A percentile compares a stretch with the other conserved stretches of the same genome.
Evolutionary conservation across 2,113 vertebrate species (phyloP).

Genomic region (Nycticorax nycticorax): DNA sequence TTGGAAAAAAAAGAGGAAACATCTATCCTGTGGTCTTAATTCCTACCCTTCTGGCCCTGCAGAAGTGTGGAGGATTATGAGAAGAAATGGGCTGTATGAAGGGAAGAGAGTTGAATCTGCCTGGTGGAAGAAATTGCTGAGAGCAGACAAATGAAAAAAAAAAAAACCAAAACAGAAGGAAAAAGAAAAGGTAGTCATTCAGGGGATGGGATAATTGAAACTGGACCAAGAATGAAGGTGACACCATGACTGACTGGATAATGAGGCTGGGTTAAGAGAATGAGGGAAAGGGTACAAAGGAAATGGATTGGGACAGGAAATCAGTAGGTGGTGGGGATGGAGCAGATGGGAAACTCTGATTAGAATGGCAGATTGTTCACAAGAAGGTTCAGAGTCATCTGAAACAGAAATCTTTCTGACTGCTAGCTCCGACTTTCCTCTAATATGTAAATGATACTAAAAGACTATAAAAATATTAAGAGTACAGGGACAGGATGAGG

Average conservation of each 20-base stretch:
- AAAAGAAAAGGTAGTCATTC: neutral
- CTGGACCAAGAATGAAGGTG: neutral
- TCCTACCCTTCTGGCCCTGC: neutral
- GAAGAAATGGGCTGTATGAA: neutral
- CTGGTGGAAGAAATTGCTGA: neutral
- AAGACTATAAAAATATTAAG: neutral
- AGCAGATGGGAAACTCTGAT: neutral
- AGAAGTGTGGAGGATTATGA: neutral
- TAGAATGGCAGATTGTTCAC: neutral
- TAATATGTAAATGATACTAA: neutral
- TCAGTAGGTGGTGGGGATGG: neutral
- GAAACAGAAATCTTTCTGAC: neutral
- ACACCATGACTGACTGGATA: neutral
- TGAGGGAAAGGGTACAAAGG: neutral
- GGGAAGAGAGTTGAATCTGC: neutral
- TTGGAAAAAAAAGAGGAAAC: neutral
- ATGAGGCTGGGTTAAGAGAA: neutral
- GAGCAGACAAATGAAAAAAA: neutral
- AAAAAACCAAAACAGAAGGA: accelerated
- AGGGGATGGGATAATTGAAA: neutral
- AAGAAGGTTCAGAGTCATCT: neutral
- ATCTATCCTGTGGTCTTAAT: neutral
- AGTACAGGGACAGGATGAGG: neutral
- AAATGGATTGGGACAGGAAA: neutral
- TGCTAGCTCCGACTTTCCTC: neutral